Evolutionary conservation across 2,797 vertebrate species (phyloP), one percentile per base, ranked within the genome.

Genomic region (Pangasius sanitwongsei): DNA sequence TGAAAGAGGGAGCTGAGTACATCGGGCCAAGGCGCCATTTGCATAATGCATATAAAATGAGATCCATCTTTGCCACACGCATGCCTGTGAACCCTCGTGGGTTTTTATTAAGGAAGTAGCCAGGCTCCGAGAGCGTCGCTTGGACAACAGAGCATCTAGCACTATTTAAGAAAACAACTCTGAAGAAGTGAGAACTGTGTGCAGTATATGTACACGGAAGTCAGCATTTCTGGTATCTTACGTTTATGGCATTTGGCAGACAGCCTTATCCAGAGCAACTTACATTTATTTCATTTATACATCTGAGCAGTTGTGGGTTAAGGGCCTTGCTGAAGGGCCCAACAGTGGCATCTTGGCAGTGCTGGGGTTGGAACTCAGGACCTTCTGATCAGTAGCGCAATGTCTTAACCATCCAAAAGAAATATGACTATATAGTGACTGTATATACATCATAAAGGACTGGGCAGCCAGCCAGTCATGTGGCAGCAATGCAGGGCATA

Each of bases 11-110:
- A 87, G 69, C 25, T 25, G 75, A 65, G 65, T 18, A 31, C 63
- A 31, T 37, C 59, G 31, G 59, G 91, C 90, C 91, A 89, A 91
- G 86, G 61, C 67, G 1, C 48, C 86, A 89, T 93, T 91, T 92
- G 91, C 92, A 93, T 92, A 92, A 92, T 90, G 87, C 90, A 91
- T 91, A 88, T 86, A 91, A 91, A 92, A 91, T 87, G 85, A 91
- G 91, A 89, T 89, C 89, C 85, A 82, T 89, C 80, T 89, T 86
- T 87, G 89, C 91, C 89, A 90, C 92, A 91, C 78, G n/a, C 91
- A 91, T 91, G 91, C 90, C 88, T 90, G 81, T 18, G 67, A 92
- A 92, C 89, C 87, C 89, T 72, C 69, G 53, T 16, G 31, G 37
- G 86, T 74, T 89, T 90, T 75, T 69, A 69, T 53, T 87, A 86